A percentile compares a stretch with the other conserved stretches of the same genome.
These are phyloP conservation scores for Mimumesa dahlbomi DNA, from an alignment of 2,888 invertebrate genomes.

Conservation along the genomic window DNA sequence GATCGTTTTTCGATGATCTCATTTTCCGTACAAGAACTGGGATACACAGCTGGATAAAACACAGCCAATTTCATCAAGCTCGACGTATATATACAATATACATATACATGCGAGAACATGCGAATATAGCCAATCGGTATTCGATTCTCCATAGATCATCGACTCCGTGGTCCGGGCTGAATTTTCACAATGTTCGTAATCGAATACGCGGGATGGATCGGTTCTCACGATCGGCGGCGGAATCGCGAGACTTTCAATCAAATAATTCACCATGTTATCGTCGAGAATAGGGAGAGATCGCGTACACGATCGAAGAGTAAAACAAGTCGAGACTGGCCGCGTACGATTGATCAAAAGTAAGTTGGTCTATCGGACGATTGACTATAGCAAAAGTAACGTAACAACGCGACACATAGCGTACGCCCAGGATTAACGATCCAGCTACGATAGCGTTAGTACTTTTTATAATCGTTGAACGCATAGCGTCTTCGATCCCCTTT, in stretches of 20 bases:
- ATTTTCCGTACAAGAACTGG: conserved; percentile 18
- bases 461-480: conserved; percentile 42
- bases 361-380: conserved; percentile 1
- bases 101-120: neutral
- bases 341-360: conserved; percentile 17
- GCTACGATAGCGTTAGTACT: conserved; percentile 58
- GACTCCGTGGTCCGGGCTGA: conserved; percentile 1
- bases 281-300: conserved; percentile 3
- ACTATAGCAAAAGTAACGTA: conserved; percentile 10
- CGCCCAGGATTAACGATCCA: conserved; percentile 68
- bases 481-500: conserved; percentile 28
- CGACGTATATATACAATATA: neutral
- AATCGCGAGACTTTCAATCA: neutral
- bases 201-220: neutral
- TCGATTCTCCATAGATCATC: neutral
- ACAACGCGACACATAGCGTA: conserved; percentile 59
- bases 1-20: no score
- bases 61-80: neutral
- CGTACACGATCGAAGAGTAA: conserved; percentile 15
- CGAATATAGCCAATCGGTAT: conserved; percentile 9
- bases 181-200: conserved; percentile 12
- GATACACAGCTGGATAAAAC: neutral
- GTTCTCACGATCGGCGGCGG: conserved; percentile 1
- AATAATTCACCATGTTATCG: conserved; percentile 10
- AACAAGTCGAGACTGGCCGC: conserved; percentile 4